Conservation (phyloP, 2,113 vertebrate genomes). For the Stictonetta naevosa region DNA sequence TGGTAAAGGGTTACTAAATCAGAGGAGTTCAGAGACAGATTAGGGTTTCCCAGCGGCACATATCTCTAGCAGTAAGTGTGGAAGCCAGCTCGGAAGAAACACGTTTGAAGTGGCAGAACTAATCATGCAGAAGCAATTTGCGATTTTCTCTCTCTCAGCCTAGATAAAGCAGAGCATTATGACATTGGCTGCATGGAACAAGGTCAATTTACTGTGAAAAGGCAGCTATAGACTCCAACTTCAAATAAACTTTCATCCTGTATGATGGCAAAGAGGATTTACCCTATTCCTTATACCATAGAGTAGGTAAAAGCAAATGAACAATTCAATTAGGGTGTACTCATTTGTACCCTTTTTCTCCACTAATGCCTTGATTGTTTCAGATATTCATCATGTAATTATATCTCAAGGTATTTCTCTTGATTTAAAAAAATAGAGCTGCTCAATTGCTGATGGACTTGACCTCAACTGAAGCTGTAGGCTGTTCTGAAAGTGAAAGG, state of each 20-base stretch:
- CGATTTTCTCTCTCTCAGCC: conserved; percentile 79
- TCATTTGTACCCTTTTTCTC: not conserved
- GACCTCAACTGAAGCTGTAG: not conserved
- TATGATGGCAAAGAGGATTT: conserved; percentile 73
- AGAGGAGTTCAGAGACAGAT: conserved; percentile 72
- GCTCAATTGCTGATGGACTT: not conserved
- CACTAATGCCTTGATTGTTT: conserved; percentile 16
- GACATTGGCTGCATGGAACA: conserved; percentile 78
- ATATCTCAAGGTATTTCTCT: conserved; percentile 48
- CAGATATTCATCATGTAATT: conserved; percentile 40
- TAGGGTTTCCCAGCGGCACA: conserved; percentile 78
- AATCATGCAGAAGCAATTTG: conserved; percentile 87
- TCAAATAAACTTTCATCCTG: conserved; percentile 81
- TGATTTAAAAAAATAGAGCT: not conserved
- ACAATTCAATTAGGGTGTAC: conserved; percentile 61
- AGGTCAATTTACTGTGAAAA: conserved; percentile 89
- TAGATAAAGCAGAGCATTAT: conserved; percentile 83
- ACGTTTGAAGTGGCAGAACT: conserved; percentile 86
- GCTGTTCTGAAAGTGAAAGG: conserved; percentile 1
- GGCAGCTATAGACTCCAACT: conserved; percentile 77
- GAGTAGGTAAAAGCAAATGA: conserved; percentile 63
- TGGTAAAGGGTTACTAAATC: conserved; percentile 79
- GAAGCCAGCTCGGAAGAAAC: conserved; percentile 83
- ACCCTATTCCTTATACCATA: conserved; percentile 45
- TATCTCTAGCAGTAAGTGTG: conserved; percentile 81